phyloP scores from a whole-genome alignment of 2,888 invertebrate species.

The Rhamphomyia laevipes region DNA sequence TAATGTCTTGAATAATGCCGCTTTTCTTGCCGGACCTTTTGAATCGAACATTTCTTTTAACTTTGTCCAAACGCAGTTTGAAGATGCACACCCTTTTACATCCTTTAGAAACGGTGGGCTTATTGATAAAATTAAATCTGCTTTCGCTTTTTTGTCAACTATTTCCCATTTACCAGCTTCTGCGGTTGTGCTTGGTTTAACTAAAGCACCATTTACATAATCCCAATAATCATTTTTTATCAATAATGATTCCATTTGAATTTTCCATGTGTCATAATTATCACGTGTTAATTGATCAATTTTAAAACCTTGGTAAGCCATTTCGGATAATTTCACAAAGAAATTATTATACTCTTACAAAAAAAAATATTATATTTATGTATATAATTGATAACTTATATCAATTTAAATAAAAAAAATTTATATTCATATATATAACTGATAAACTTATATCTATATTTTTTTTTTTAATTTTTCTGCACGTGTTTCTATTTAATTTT shows the following conservation, averaged over 20 bases:
- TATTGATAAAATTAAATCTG: neutral
- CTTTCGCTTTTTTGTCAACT: neutral
- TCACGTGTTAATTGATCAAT: neutral
- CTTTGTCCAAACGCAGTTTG: no score
- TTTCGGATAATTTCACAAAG: no score
- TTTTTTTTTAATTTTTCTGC: no score
- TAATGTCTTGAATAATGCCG: no score
- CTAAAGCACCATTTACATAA: neutral
- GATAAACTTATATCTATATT: no score
- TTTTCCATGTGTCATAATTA: conserved; percentile 1
- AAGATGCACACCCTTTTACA: neutral
- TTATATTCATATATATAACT: no score
- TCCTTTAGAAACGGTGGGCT: neutral
- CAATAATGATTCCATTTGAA: neutral
- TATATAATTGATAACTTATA: no score
- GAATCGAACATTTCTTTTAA: neutral
- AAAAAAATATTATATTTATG: no score
- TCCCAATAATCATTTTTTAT: neutral
- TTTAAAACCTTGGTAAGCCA: no score
- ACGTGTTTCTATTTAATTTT: no score
- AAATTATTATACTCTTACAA: no score
- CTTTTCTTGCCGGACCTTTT: neutral
- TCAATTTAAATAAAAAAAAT: no score
- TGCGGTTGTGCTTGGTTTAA: neutral
- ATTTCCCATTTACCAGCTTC: neutral